Percentiles rank a stretch among this genome's conserved stretches.
These are phyloP conservation scores for Schizaphis graminum DNA, from an alignment of 2,888 invertebrate genomes.

Conservation along the genomic window DNA sequence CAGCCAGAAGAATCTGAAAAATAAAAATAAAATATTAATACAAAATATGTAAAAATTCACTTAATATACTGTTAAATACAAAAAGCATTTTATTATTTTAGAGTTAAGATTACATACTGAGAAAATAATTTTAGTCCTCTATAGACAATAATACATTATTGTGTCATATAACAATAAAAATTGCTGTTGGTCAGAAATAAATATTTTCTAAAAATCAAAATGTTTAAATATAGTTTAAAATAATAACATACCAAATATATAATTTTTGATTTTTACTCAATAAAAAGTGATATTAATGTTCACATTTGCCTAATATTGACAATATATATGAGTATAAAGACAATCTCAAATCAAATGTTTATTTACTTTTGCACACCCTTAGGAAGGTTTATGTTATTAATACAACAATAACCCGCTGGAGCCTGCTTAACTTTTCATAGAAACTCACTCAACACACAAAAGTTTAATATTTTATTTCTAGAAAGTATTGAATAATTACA, in stretches of 20 bases:
- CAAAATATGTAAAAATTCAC: neutral
- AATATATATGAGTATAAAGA: neutral
- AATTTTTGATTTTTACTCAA: neutral
- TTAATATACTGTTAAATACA: neutral
- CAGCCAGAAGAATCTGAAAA: neutral
- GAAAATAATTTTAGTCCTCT: neutral
- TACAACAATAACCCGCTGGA: constrained; percentile 30
- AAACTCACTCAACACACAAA: neutral
- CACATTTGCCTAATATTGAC: constrained; percentile 26
- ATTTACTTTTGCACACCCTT: constrained; percentile 8
- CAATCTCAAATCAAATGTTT: constrained; percentile 12
- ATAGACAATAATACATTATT: neutral
- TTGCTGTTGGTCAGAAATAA: neutral
- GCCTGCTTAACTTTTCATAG: neutral
- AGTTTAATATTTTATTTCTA: neutral
- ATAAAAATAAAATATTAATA: neutral
- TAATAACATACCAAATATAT: no score
- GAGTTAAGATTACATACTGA: neutral
- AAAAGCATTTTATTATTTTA: neutral
- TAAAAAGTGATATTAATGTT: neutral
- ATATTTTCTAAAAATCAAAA: neutral
- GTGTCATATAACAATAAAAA: neutral
- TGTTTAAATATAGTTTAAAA: no score
- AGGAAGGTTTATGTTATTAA: constrained; percentile 16
- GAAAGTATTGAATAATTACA: neutral